Evolutionary conservation across 2,113 vertebrate genomes (phyloP).

Genomic region (Carettochelys insculpta): DNA sequence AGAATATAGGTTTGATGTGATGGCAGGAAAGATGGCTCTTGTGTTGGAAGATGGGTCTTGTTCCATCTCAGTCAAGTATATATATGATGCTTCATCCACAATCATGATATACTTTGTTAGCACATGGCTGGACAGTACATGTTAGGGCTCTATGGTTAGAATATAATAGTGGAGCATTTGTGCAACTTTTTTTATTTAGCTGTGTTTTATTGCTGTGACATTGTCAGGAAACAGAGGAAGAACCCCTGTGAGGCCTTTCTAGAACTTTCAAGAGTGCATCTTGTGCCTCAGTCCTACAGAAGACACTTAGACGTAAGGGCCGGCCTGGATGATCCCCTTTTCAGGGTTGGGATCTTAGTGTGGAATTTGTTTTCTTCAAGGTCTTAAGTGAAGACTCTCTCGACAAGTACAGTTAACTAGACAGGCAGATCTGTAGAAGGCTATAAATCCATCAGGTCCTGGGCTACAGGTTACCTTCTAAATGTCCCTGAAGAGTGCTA

Average conservation of each 20-base stretch:
- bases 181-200: background rate
- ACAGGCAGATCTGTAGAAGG: background rate
- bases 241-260: background rate
- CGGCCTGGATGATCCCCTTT: background rate
- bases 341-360: background rate
- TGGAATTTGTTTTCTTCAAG: background rate
- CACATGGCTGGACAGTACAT: background rate
- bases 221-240: background rate
- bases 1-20: background rate
- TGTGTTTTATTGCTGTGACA: background rate
- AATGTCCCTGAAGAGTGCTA: background rate
- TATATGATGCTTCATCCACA: background rate
- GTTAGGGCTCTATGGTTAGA: background rate
- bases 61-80: rapidly evolving
- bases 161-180: background rate
- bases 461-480: background rate
- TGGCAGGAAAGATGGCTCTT: background rate
- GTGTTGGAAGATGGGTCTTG: too few relatives aligned
- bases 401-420: background rate
- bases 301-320: background rate
- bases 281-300: background rate
- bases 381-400: background rate
- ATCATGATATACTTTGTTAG: background rate
- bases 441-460: rapidly evolving
- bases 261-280: background rate